These are phyloP conservation scores for Podarcis muralis DNA, from an alignment of 2,113 vertebrate genomes.

Conservation along the genomic window DNA sequence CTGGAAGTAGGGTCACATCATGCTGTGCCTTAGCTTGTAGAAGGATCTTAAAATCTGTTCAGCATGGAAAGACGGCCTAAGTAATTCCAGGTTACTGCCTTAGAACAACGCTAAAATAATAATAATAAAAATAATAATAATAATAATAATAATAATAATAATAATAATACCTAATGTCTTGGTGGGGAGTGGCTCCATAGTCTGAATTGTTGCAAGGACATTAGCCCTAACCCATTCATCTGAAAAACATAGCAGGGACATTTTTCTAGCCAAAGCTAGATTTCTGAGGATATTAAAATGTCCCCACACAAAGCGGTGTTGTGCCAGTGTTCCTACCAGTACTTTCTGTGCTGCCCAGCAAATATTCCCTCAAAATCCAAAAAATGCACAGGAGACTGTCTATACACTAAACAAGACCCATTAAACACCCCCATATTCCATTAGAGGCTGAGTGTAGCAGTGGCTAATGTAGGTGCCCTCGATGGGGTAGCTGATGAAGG, in stretches of 20 bases:
- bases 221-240: neutral
- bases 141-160: neutral
- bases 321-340: no score
- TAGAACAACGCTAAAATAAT: neutral
- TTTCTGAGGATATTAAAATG: neutral
- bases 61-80: conserved; percentile 29
- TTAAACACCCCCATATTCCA: no score
- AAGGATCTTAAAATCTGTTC: conserved; percentile 58
- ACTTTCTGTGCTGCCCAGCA: no score
- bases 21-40: neutral
- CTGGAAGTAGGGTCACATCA: conserved; percentile 67
- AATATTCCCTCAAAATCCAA: no score
- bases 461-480: no score
- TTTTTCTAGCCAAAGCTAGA: neutral
- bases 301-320: neutral
- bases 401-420: no score
- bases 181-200: neutral
- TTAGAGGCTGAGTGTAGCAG: no score
- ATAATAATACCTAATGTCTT: neutral
- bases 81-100: conserved; percentile 34
- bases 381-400: no score
- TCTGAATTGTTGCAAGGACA: neutral
- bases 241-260: neutral
- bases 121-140: no score
- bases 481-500: no score